These are phyloP conservation scores for Trematocara marginatum DNA, from an alignment of 2,113 vertebrate genomes.

Conservation along the genomic window DNA sequence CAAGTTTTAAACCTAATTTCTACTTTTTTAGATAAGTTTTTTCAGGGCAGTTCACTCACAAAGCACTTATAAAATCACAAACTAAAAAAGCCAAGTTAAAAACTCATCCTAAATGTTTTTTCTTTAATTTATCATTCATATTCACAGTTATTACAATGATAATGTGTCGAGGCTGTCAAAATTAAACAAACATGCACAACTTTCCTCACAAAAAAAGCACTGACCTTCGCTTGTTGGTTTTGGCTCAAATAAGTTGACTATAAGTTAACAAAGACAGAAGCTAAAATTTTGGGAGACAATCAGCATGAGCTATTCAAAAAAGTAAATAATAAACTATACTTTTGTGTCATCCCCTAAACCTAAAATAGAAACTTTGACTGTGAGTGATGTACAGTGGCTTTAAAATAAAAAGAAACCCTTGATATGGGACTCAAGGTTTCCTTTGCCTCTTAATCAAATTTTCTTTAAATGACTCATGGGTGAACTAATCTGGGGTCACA, in stretches of 20 bases:
- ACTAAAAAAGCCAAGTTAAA: neutral
- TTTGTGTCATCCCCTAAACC: neutral
- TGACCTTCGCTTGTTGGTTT: neutral
- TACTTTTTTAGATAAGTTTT: neutral
- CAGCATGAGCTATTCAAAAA: neutral
- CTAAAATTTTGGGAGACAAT: neutral
- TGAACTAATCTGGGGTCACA: neutral
- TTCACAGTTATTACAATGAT: neutral
- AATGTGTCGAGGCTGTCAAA: neutral
- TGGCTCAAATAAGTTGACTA: neutral
- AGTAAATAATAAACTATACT: neutral
- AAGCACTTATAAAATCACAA: neutral
- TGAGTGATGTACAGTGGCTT: neutral
- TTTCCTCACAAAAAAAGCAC: neutral
- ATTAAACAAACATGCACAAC: neutral
- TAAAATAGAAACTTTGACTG: neutral
- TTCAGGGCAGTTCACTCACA: neutral
- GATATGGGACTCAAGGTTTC: neutral
- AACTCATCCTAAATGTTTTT: neutral
- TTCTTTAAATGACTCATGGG: neutral
- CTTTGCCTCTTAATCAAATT: conserved; percentile 14
- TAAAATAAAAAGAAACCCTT: neutral
- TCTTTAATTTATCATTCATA: neutral
- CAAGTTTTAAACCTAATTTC: neutral
- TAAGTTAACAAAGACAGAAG: neutral